Evolutionary conservation across 1,140 invertebrate species (phyloP).

Genomic region (Drosophila varians): DNA sequence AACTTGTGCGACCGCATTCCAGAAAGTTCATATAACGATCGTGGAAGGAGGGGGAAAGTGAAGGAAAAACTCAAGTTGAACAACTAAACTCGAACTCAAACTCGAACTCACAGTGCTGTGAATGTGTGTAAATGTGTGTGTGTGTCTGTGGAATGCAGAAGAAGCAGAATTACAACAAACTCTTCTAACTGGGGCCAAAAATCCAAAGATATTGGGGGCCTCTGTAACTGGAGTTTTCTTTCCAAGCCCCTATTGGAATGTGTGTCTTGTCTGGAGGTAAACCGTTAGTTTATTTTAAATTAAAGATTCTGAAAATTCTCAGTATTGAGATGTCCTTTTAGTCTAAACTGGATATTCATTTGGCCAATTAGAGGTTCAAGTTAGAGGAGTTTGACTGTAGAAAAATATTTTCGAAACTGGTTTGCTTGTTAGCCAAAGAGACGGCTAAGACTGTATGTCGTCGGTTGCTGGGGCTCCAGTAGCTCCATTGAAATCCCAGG

Average conservation of each 20-base stretch:
- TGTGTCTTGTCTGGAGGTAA: neutral
- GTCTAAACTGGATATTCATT: too few relatives aligned
- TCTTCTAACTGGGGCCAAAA: neutral
- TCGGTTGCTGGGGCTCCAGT: slow-evolving; percentile 41
- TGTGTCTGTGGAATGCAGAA: slow-evolving; percentile 68
- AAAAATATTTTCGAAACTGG: slow-evolving; percentile 61
- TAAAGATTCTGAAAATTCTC: neutral
- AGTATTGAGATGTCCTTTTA: neutral
- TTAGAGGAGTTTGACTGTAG: slow-evolving; percentile 28
- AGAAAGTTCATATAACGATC: slow-evolving; percentile 77
- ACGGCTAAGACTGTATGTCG: slow-evolving; percentile 67
- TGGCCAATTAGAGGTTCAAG: slow-evolving; percentile 55
- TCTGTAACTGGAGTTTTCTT: neutral
- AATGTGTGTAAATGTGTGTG: slow-evolving; percentile 48
- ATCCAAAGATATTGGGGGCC: too few relatives aligned
- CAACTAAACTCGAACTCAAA: slow-evolving; percentile 53
- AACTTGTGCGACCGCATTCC: slow-evolving; percentile 79
- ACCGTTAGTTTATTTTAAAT: neutral
- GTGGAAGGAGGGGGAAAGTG: slow-evolving; percentile 12
- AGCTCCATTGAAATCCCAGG: slow-evolving; percentile 69
- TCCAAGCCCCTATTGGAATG: neutral
- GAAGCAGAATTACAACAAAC: slow-evolving; percentile 28
- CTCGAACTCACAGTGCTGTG: slow-evolving; percentile 42
- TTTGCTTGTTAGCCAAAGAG: slow-evolving; percentile 33
- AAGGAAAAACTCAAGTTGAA: slow-evolving; percentile 67